Evolutionary conservation across 2,113 vertebrate species (phyloP), one percentile per base, ranked within the genome.

Genomic region (Trematomus loennbergii): DNA sequence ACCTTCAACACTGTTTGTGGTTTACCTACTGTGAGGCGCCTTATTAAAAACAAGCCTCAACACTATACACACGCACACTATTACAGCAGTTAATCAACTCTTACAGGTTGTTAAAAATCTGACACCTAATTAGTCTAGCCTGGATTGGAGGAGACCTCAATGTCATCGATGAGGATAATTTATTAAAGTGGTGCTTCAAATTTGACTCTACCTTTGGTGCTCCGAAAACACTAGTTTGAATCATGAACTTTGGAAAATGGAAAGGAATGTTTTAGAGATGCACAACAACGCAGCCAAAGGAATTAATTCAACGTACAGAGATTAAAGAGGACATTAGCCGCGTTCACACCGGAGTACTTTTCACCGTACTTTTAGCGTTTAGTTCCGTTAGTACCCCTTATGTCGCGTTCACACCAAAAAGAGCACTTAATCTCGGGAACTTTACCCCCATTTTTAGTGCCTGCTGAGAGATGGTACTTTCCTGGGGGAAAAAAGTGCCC

Each of bases 1-100:
- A 75, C 84, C 71, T 83, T 86, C 73, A 75, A 85, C 55, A 68
- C 72, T 36, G 45, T 61, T 67, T 89, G 90, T 74, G 91, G 89
- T 91, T 93, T 89, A 93, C 91, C 89, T 89, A 89, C 92, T 89
- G 87, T 40, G 86, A 91, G 78, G 70, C 5, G n/a, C 66, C 83
- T 90, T 79, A 74, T 92, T 92, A 92, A 94, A 92, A 84, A 57
- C 64, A 78, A 78, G 66, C 72, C 78, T 87, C 60, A 75, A 87
- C 86, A 89, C 90, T 91, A 86, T 66, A 88, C 87, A 87, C 67
- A 83, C 59, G 55, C 75, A 75, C 74, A 75, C 20, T 88, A 90
- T 91, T 94, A 92, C 70, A 82, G 77, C 75, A 75, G 70, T 79
- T 88, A 90, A 93, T 91, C 86, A 89, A 89, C 87, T 92, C 82